Evolutionary conservation across 2,888 invertebrate species (phyloP).

Genomic region (Ganaspis brasiliensis): DNA sequence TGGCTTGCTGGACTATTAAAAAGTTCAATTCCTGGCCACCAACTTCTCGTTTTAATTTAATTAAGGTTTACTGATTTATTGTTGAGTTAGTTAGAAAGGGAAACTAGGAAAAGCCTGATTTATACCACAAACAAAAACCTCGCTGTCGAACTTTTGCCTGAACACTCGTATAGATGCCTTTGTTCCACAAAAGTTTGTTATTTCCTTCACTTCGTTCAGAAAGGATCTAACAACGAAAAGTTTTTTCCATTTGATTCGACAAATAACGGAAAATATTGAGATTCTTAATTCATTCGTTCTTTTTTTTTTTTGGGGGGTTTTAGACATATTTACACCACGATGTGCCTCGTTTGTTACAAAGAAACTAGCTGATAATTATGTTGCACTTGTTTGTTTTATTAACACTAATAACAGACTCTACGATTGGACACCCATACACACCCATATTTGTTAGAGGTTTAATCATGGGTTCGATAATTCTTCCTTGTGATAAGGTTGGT

Average conservation of each 20-base stretch:
- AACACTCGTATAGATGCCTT: conserved; percentile 25
- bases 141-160: conserved; percentile 15
- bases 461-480: conserved; percentile 62
- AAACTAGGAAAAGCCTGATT: conserved; percentile 16
- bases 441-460: conserved; percentile 64
- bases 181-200: conserved; percentile 7
- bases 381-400: conserved; percentile 72
- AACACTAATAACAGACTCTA: conserved; percentile 69
- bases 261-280: too few species aligned
- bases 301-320: conserved; percentile 66
- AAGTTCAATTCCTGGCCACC: conserved; percentile 29
- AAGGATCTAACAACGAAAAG: too few species aligned
- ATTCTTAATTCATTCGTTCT: too few species aligned
- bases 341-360: conserved; percentile 63
- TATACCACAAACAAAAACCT: conserved; percentile 22
- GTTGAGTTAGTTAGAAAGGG: conserved; percentile 18
- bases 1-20: conserved; percentile 40
- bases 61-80: conserved; percentile 38
- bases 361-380: conserved; percentile 71
- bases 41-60: conserved; percentile 39
- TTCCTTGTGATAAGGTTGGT: conserved; percentile 58
- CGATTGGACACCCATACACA: conserved; percentile 41
- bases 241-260: too few species aligned
- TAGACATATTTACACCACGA: conserved; percentile 66
- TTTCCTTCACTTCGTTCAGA: neutral